Conservation (phyloP, 2,888 invertebrate genomes). For the Matsumyia berberina region DNA sequence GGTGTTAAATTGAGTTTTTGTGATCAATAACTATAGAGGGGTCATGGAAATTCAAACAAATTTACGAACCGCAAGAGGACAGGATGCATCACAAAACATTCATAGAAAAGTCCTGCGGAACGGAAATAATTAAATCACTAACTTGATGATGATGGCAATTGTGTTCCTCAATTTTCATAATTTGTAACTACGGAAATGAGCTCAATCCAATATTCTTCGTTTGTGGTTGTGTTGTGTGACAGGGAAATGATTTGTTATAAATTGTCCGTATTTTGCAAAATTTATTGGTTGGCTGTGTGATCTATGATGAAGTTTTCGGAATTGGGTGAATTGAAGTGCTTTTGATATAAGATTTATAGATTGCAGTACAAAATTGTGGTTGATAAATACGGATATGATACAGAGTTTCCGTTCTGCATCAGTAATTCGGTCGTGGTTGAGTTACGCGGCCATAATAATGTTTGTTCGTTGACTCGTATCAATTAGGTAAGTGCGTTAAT, state of each 20-base stretch:
- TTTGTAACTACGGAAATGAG: constrained; percentile 3
- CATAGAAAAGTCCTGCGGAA: constrained; percentile 19
- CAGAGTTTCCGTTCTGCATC: too few relatives aligned
- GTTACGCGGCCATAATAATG: too few relatives aligned
- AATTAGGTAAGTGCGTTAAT: too few relatives aligned
- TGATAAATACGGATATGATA: neutral
- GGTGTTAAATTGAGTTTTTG: constrained; percentile 8
- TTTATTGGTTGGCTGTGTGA: neutral
- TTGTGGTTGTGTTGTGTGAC: neutral
- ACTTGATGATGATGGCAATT: constrained; percentile 17
- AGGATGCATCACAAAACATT: neutral
- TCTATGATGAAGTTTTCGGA: too few relatives aligned
- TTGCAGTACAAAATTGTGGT: neutral
- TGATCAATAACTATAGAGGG: neutral
- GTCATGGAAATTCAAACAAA: neutral
- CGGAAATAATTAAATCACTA: constrained; percentile 38
- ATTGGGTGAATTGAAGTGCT: neutral
- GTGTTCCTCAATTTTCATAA: constrained; percentile 20
- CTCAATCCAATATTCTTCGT: constrained; percentile 3
- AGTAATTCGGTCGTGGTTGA: too few relatives aligned
- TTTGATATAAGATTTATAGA: neutral
- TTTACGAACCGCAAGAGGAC: neutral
- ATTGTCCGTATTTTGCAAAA: constrained; percentile 1
- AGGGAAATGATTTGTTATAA: constrained; percentile 11
- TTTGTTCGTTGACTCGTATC: too few relatives aligned